These are phyloP conservation scores for Empidonax alnorum DNA, from an alignment of 2,113 vertebrate genomes.

Conservation along the genomic window DNA sequence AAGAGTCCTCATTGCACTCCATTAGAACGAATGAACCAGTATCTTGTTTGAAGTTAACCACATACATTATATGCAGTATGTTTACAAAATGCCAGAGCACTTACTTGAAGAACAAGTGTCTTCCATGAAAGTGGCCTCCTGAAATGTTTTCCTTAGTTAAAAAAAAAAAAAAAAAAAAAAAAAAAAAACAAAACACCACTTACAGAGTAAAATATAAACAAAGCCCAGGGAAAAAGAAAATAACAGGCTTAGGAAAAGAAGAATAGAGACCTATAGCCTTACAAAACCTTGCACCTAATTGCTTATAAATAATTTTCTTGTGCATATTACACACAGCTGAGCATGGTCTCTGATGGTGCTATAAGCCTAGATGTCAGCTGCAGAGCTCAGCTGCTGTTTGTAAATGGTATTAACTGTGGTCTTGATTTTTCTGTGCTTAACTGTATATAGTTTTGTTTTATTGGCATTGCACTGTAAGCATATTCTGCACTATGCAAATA, in stretches of 20 bases:
- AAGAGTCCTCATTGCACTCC: neutral
- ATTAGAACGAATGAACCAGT: neutral
- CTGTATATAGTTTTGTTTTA: constrained; percentile 65
- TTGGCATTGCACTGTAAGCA: constrained; percentile 50
- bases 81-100: neutral
- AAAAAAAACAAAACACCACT: neutral
- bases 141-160: neutral
- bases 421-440: constrained; percentile 68
- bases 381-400: constrained; percentile 64
- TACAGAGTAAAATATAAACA: constrained; percentile 59
- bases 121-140: neutral
- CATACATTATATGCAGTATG: neutral
- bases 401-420: constrained; percentile 66
- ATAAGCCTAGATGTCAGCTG: constrained; percentile 51
- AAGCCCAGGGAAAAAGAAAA: neutral
- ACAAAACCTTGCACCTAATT: constrained; percentile 37
- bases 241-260: neutral
- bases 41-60: constrained; percentile 16
- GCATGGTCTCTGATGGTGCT: neutral
- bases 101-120: constrained; percentile 22
- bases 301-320: constrained; percentile 42
- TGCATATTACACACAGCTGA: constrained; percentile 3
- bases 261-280: constrained; percentile 6
- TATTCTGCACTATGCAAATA: constrained; percentile 60
- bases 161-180: neutral